Evolutionary conservation across 2,113 vertebrate species (phyloP), one percentile per base, ranked within the genome.

Genomic region (Hippocampus barbouri): DNA sequence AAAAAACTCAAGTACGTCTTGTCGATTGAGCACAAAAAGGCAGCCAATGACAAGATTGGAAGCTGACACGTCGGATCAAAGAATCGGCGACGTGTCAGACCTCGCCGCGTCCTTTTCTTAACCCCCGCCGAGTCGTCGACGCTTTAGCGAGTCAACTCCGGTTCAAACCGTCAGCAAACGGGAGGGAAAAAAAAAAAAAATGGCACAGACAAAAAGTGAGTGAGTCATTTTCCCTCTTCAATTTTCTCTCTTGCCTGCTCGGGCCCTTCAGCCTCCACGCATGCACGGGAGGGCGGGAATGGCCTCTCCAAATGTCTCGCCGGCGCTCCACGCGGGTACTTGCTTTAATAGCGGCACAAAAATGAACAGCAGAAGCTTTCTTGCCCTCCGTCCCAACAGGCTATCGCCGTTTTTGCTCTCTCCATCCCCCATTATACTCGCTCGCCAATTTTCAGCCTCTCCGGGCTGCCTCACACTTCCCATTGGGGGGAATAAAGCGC

Each of bases 291-390:
- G 34, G 84, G 40, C 45, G 68, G 77, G 84, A 78, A 85, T 64
- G 74, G 84, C 78, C 85, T 85, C 88, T 90, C 77, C 71, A 86
- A 60, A 88, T 87, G 83, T 86, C 85, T 86, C 71, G 79, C 83
- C 68, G 80, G 80, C 65, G 80, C 81, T 70, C 76, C 77, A 80
- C 76, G 73, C 69, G 65, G 79, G 63, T 73, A 67, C 81, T 83
- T 83, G 61, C 75, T 78, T 87, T 84, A 87, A 89, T 83, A 79
- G 85, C 80, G 66, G 73, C 77, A 79, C 74, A 78, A 75, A 84
- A 86, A 83, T 86, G 79, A 87, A 83, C 82, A 88, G 81, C 79
- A 82, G 82, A 86, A 69, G 85, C 76, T 51, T 77, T 41, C 72
- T 79, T 71, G 63, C 76, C 83, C 85, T 76, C 68, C 81, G 75